Base-by-base conservation (phyloP, 2,888 invertebrate genomes). In the Lacanobia oleracea region DNA sequence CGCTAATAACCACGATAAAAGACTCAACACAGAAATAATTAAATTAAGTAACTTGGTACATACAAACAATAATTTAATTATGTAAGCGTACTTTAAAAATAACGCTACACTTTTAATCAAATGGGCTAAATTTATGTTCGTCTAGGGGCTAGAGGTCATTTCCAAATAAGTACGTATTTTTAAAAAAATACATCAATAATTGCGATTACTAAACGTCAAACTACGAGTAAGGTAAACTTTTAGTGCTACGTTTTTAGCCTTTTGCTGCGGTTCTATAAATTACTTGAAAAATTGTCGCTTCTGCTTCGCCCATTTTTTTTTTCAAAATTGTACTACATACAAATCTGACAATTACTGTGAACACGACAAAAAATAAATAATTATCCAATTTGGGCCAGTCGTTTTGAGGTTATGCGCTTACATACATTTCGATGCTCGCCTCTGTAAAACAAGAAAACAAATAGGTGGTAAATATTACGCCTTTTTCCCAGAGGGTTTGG, bases 141-240 rank as follows among this genome's bases (percentile, higher is more conserved):
- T 56, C 64, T 69, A 59, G 57, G 27, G 51, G 14, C 27, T 33
- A 68, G 48, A 67, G 61, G 82, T 67, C 68, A 77, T 63, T 59
- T 43, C 37, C 27, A 27, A 51, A 63, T 12, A 51, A 65, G 10
- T 21, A 59, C 21, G 1, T 12, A 57, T 57, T 53, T 33, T 40
- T 66, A 53, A 56, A 67, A 68, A 63, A 82, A 68, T 56, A 63
- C 56, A 59, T 54, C 16, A 54, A 57, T 61, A 16, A 56, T 18
- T 23, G 18, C 59, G 7, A 48, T 79, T 54, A 72, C 43, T 60
- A 43, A 68, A 59, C 51, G 61, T 27, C 10, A 54, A 78, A 65
- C n/a, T n/a, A n/a, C n/a, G n/a, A n/a, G 50, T 54, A 60, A 68
- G 83, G 79, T 60, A 65, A 73, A 59, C 18, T 77, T 81, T 80